Percentiles rank a stretch among this genome's conserved stretches.
Conservation (phyloP, 1,140 invertebrate species). For the Ylistrum balloti region DNA sequence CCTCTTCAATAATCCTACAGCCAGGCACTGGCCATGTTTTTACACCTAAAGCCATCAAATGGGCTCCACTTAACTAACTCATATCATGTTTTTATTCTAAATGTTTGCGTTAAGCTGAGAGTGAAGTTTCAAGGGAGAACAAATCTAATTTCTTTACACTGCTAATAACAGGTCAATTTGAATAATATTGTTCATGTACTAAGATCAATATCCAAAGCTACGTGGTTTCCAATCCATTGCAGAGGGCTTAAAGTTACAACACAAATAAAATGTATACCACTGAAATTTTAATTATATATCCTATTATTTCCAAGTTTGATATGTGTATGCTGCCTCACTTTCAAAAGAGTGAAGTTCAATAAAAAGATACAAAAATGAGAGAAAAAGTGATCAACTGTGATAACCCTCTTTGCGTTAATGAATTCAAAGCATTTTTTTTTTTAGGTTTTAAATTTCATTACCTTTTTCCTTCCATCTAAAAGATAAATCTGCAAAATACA, state of each 20-base stretch:
- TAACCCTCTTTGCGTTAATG: not conserved
- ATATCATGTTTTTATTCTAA: not conserved
- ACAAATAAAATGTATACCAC: not conserved
- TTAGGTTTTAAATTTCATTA: not conserved
- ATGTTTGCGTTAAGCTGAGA: not conserved
- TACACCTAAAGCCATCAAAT: not conserved
- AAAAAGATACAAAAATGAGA: not conserved
- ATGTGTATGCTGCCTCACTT: not conserved
- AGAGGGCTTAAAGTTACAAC: not conserved
- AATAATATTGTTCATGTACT: not conserved
- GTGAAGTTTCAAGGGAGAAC: not conserved
- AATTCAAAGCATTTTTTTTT: not conserved
- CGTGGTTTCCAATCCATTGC: not conserved
- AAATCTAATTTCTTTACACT: not conserved
- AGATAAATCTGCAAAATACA: not conserved
- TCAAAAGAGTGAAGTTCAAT: not conserved
- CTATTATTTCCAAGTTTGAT: not conserved
- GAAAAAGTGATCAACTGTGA: not conserved
- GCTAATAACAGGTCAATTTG: slow-evolving; percentile 1
- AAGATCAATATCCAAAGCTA: not conserved
- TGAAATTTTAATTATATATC: not conserved
- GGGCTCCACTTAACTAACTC: not conserved
- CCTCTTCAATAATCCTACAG: not conserved
- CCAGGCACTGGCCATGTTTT: not conserved
- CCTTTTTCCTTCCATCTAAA: not conserved